phyloP scores from a whole-genome alignment of 2,888 invertebrate genomes.

The Sesamia inferens region DNA sequence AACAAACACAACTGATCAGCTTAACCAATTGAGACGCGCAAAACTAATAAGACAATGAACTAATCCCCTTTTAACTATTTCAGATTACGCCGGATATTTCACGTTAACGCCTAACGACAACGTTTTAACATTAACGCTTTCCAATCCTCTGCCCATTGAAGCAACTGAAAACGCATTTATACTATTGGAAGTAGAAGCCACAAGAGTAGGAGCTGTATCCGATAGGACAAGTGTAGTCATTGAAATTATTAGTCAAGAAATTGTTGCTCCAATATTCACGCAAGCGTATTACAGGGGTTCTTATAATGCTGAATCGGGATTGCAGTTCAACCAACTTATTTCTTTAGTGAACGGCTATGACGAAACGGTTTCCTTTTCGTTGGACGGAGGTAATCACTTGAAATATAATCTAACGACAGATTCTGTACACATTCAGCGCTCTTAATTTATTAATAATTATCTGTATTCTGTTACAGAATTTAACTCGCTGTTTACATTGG shows the following conservation, averaged over 20 bases:
- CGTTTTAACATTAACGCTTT: conserved; percentile 63
- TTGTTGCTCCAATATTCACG: conserved; percentile 68
- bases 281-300: conserved; percentile 72
- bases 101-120: conserved; percentile 60
- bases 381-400: conserved; percentile 27
- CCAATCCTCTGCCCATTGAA: conserved; percentile 63
- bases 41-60: background rate
- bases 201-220: conserved; percentile 72
- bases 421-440: too few relatives aligned
- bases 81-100: conserved; percentile 72
- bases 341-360: conserved; percentile 66
- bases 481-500: too few relatives aligned
- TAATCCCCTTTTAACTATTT: conserved; percentile 46
- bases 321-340: conserved; percentile 69
- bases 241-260: conserved; percentile 66
- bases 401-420: background rate
- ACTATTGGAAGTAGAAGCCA: conserved; percentile 76
- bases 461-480: too few relatives aligned
- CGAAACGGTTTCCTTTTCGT: conserved; percentile 12
- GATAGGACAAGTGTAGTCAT: conserved; percentile 71
- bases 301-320: conserved; percentile 64
- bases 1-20: background rate
- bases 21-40: background rate
- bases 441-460: too few relatives aligned
- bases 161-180: conserved; percentile 69